Conservation (phyloP, 2,113 vertebrate species). For the Stigmatopora argus region DNA sequence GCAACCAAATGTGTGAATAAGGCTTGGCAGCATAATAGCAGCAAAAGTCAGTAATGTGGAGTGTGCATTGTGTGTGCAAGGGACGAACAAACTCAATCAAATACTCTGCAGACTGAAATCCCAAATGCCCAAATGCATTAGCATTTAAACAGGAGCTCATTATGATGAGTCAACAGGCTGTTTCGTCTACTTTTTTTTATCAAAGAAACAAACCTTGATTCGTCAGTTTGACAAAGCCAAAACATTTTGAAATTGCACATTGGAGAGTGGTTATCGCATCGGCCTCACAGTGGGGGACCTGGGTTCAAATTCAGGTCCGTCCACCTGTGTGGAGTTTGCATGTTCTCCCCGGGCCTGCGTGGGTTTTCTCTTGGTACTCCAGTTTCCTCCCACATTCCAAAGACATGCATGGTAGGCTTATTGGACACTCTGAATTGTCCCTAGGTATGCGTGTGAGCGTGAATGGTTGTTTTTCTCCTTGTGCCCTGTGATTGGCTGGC, state of each 20-base stretch:
- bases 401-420: no score
- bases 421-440: no score
- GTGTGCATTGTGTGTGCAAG: slow-evolving; percentile 25
- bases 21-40: slow-evolving; percentile 8
- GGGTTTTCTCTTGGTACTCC: no score
- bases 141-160: slow-evolving; percentile 54
- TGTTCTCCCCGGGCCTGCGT: no score
- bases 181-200: slow-evolving; percentile 36
- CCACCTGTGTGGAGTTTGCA: no score
- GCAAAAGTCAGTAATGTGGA: background rate
- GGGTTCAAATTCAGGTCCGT: no score
- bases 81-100: slow-evolving; percentile 37
- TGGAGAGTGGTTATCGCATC: no score
- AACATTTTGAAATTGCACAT: slow-evolving; percentile 19
- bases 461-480: no score
- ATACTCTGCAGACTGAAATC: slow-evolving; percentile 27
- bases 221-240: slow-evolving; percentile 6
- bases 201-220: slow-evolving; percentile 28
- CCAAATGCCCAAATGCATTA: slow-evolving; percentile 36
- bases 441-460: no score
- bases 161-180: slow-evolving; percentile 38
- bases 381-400: no score
- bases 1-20: background rate
- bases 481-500: no score
- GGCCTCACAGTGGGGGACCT: no score